Conservation (phyloP, 2,888 invertebrate species). For the Cheilosia vernalis region DNA sequence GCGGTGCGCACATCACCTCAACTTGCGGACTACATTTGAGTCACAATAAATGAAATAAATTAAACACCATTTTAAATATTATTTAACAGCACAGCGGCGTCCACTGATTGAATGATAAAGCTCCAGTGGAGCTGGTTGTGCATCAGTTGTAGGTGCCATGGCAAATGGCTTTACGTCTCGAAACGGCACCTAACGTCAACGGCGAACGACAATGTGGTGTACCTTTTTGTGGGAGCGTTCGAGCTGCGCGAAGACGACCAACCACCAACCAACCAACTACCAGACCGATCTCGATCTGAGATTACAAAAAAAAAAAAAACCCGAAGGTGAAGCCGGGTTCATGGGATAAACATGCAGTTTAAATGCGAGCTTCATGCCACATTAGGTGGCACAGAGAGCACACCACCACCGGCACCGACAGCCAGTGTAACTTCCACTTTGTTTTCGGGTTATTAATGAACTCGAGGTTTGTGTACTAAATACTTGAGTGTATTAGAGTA, state of each 20-base stretch:
- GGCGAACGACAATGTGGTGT: conserved; percentile 21
- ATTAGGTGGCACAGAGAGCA: conserved; percentile 68
- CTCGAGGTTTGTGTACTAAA: conserved; percentile 58
- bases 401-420: conserved; percentile 22
- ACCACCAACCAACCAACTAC: conserved; percentile 31
- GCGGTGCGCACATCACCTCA: conserved; percentile 1
- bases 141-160: conserved; percentile 46
- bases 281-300: conserved; percentile 70
- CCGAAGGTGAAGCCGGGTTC: conserved; percentile 75
- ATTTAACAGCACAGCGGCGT: conserved; percentile 58
- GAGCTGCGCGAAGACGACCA: conserved; percentile 65
- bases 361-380: conserved; percentile 75
- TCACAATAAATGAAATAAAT: conserved; percentile 67
- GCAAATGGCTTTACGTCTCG: conserved; percentile 18
- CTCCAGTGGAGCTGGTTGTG: conserved; percentile 13
- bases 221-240: conserved; percentile 62
- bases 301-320: conserved; percentile 34
- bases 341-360: conserved; percentile 76
- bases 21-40: conserved; percentile 66
- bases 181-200: conserved; percentile 40
- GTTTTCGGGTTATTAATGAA: conserved; percentile 69
- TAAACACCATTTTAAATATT: conserved; percentile 72
- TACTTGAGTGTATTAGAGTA: conserved; percentile 37
- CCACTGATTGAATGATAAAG: conserved; percentile 70
- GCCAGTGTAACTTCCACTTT: conserved; percentile 38